phyloP scores from a whole-genome alignment of 2,888 invertebrate genomes.

The Aspidiotus destructor region DNA sequence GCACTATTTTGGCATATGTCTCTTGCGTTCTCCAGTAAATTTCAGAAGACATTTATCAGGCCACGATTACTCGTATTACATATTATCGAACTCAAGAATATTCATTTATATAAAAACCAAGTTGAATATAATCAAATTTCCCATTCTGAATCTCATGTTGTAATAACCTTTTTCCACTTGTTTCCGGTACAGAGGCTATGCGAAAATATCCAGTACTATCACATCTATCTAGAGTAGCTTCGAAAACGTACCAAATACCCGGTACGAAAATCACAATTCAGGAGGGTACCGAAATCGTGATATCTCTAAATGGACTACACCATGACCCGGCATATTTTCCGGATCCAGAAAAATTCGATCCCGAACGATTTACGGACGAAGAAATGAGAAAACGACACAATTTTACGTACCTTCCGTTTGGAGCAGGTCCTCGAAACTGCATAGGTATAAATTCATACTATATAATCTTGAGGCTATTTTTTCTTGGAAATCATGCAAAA shows the following conservation, averaged over 20 bases:
- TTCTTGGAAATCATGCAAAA: too few species aligned
- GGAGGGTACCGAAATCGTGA: slow-evolving; percentile 37
- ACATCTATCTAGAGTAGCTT: background rate
- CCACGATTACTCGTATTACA: too few species aligned
- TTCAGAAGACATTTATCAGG: too few species aligned
- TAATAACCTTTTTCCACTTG: background rate
- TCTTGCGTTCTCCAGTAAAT: too few species aligned
- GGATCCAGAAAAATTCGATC: slow-evolving; percentile 41
- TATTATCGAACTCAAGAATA: too few species aligned
- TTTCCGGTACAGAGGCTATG: slow-evolving; percentile 13
- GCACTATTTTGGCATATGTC: too few species aligned
- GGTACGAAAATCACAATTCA: slow-evolving; percentile 37
- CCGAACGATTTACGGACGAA: slow-evolving; percentile 40
- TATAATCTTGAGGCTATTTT: too few species aligned
- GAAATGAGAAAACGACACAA: slow-evolving; percentile 36
- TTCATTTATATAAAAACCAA: too few species aligned
- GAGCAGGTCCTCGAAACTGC: slow-evolving; percentile 38
- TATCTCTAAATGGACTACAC: slow-evolving; percentile 16
- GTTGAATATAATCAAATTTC: too few species aligned
- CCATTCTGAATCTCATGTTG: background rate
- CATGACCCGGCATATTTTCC: slow-evolving; percentile 38
- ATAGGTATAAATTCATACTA: slow-evolving; percentile 36
- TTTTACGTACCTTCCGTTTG: slow-evolving; percentile 39
- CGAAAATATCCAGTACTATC: slow-evolving; percentile 12
- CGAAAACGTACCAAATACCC: slow-evolving; percentile 35